A percentile compares a stretch with the other conserved stretches of the same genome.
Conservation (phyloP, 1,140 invertebrate genomes). For the Heliothis virescens region DNA sequence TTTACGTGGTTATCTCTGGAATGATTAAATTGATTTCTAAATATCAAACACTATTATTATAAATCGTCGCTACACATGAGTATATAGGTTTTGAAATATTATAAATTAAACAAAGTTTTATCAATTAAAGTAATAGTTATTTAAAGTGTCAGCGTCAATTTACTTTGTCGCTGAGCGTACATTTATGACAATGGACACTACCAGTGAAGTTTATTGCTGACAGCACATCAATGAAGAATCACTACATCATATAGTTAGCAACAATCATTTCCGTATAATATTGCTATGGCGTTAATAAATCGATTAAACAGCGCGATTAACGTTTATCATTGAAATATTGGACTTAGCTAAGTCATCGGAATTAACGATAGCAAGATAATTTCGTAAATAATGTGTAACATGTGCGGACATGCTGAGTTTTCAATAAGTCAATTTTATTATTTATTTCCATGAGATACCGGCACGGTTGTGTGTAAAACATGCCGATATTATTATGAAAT, state of each 20-base stretch:
- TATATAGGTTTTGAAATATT: too few species aligned
- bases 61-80: too few species aligned
- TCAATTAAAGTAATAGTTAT: too few species aligned
- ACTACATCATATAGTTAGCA: not conserved
- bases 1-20: too few species aligned
- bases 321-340: slow-evolving; percentile 12
- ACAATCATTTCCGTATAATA: not conserved
- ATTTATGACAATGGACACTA: slow-evolving; percentile 7
- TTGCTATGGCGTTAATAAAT: slow-evolving; percentile 11
- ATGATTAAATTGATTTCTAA: too few species aligned
- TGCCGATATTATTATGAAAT: not conserved
- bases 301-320: slow-evolving; percentile 13
- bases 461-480: not conserved
- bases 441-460: not conserved
- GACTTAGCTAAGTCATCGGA: not conserved
- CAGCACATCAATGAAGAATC: not conserved
- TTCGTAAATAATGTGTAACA: too few species aligned
- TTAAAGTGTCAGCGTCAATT: too few species aligned
- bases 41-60: too few species aligned
- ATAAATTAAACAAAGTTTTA: too few species aligned
- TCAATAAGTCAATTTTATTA: not conserved
- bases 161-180: too few species aligned
- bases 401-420: too few species aligned
- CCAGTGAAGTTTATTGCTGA: not conserved
- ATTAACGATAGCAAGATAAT: not conserved